A percentile compares a stretch with the other conserved stretches of the same genome.
Conservation (phyloP, 2,888 invertebrate genomes). For the Scaptomyza flava region DNA sequence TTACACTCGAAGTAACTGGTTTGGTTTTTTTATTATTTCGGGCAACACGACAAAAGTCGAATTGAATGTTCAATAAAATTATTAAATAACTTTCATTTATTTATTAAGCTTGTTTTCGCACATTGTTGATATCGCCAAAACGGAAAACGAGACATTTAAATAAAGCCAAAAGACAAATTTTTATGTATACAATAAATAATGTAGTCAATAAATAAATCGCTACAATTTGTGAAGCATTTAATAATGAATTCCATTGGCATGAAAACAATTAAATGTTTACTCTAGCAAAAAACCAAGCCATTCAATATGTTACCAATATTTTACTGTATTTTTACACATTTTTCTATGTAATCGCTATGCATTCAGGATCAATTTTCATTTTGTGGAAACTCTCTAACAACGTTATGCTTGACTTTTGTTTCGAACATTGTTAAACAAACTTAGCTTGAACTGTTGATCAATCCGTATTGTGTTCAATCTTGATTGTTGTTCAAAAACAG, state of each 20-base stretch:
- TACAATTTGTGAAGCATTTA: conserved; percentile 2
- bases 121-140: conserved; percentile 20
- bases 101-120: conserved; percentile 26
- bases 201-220: conserved; percentile 6
- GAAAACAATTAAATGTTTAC: background rate
- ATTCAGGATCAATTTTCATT: background rate
- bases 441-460: background rate
- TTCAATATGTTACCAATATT: background rate
- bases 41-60: conserved; percentile 1
- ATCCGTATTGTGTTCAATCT: background rate
- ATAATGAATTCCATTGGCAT: conserved; percentile 5
- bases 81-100: conserved; percentile 24
- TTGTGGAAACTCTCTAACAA: background rate
- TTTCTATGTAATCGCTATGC: background rate
- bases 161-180: conserved; percentile 24
- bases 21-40: background rate
- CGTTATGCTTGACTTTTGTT: background rate
- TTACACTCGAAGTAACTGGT: conserved; percentile 24
- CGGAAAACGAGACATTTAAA: conserved; percentile 26
- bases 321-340: background rate
- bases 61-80: conserved; percentile 32
- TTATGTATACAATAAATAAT: conserved; percentile 15
- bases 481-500: conserved; percentile 6
- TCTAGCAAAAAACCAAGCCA: background rate
- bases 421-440: background rate